These are phyloP conservation scores for Sipunculus nudus DNA, from an alignment of 2,888 invertebrate genomes.

Conservation along the genomic window DNA sequence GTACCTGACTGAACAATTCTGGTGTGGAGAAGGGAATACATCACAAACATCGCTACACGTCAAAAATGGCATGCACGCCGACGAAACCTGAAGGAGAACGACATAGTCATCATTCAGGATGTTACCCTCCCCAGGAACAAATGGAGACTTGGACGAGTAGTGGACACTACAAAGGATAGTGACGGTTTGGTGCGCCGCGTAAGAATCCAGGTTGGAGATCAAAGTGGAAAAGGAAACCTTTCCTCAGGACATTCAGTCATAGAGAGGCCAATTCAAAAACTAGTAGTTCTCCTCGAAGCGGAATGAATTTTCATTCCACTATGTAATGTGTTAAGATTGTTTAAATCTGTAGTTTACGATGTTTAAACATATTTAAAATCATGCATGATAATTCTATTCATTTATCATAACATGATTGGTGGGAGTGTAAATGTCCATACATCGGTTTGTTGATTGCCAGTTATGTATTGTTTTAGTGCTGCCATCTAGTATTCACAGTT, in stretches of 20 bases:
- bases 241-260: neutral
- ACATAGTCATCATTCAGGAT: conserved; percentile 28
- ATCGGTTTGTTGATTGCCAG: no score
- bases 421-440: no score
- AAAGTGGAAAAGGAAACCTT: conserved; percentile 12
- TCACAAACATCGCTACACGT: neutral
- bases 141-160: conserved; percentile 14
- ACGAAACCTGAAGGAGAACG: conserved; percentile 31
- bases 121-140: conserved; percentile 14
- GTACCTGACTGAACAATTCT: conserved; percentile 6
- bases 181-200: conserved; percentile 42
- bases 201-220: conserved; percentile 10
- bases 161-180: conserved; percentile 1
- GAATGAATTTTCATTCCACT: no score
- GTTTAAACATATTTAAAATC: no score
- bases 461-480: no score
- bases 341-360: no score
- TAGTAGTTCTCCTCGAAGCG: conserved; percentile 30
- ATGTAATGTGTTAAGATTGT: no score
- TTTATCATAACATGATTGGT: no score
- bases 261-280: conserved; percentile 29
- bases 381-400: no score
- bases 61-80: conserved; percentile 24
- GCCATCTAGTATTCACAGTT: no score
- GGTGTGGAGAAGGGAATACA: conserved; percentile 14